phyloP scores from a whole-genome alignment of 2,888 invertebrate species.

The Laspeyria flexula region DNA sequence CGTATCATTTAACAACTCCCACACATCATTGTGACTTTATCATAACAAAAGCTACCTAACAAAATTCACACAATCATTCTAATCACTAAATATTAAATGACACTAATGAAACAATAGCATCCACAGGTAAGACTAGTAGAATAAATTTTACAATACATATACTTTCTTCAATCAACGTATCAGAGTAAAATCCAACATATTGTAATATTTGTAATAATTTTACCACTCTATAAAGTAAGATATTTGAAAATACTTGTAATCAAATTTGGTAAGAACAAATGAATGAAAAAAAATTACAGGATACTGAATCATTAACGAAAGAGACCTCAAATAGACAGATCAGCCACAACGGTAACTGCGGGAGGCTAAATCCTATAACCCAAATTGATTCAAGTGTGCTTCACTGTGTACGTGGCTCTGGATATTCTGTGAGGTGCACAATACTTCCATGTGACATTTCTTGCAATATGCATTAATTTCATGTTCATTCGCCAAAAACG shows the following conservation, averaged over 20 bases:
- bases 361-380: slow-evolving; percentile 37
- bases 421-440: slow-evolving; percentile 54
- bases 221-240: neutral
- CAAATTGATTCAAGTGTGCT: slow-evolving; percentile 57
- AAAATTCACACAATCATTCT: neutral
- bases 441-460: slow-evolving; percentile 59
- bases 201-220: neutral
- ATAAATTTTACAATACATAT: neutral
- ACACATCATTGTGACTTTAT: slow-evolving; percentile 3
- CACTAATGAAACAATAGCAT: neutral
- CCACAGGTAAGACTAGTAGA: neutral
- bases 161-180: neutral
- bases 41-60: neutral
- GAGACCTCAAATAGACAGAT: neutral
- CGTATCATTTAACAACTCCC: neutral
- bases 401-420: slow-evolving; percentile 63
- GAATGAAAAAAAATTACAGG: no score
- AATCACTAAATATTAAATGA: neutral
- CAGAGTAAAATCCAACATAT: neutral
- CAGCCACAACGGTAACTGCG: slow-evolving; percentile 25
- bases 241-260: no score
- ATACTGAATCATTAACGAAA: no score
- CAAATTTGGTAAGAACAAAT: no score
- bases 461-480: slow-evolving; percentile 64
- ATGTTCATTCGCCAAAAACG: slow-evolving; percentile 57